These are phyloP conservation scores for Gambusia holbrooki DNA, from an alignment of 2,113 vertebrate species.

Conservation along the genomic window DNA sequence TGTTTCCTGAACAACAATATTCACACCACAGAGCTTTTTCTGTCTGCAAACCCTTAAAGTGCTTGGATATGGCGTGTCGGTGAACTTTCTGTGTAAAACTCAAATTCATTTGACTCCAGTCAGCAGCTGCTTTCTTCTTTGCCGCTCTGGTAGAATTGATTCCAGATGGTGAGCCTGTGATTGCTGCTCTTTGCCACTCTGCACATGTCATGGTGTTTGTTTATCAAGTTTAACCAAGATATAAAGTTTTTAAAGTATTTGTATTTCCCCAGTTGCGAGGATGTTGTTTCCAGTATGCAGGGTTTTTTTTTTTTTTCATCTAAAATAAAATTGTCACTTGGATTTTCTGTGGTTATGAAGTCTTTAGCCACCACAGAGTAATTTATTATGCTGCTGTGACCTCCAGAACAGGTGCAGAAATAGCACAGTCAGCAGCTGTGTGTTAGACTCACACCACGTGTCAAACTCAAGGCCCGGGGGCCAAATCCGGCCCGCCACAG, in stretches of 20 bases:
- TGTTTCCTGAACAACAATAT: not conserved
- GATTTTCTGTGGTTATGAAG: constrained; percentile 24
- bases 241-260: constrained; percentile 8
- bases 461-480: no score
- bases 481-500: no score
- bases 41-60: not conserved
- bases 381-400: constrained; percentile 38
- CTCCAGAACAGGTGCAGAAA: constrained; percentile 35
- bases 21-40: not conserved
- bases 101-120: not conserved
- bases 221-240: constrained; percentile 31
- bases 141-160: constrained; percentile 17
- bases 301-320: constrained; percentile 19
- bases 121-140: not conserved
- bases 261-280: constrained; percentile 1
- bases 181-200: constrained; percentile 49
- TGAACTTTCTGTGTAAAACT: not conserved
- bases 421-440: constrained; percentile 1
- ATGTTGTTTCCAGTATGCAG: constrained; percentile 35
- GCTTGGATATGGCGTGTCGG: not conserved
- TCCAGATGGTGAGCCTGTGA: constrained; percentile 41
- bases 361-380: constrained; percentile 30
- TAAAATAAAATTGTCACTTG: constrained; percentile 45
- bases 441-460: not conserved
- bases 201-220: constrained; percentile 48